Conservation (phyloP, 2,113 vertebrate species). For the Panthera tigris region DNA sequence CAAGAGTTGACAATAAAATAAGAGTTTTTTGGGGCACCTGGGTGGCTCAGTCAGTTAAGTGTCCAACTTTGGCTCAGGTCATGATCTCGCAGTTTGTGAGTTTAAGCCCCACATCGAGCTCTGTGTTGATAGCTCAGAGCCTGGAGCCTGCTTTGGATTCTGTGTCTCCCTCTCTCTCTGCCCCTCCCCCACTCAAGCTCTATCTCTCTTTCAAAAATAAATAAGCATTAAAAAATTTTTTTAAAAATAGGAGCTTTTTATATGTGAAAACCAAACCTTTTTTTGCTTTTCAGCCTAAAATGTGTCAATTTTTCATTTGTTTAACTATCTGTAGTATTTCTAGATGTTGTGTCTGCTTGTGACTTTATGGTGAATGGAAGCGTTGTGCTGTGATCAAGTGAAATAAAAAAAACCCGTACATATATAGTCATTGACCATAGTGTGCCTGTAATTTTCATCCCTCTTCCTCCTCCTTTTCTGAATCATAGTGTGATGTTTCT, state of each 20-base stretch:
- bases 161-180: too few relatives aligned
- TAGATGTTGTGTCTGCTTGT: constrained; percentile 27
- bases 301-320: background rate
- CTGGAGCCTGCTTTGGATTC: too few relatives aligned
- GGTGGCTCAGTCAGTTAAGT: too few relatives aligned
- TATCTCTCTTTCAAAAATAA: too few relatives aligned
- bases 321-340: background rate
- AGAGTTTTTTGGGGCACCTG: background rate
- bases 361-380: constrained; percentile 46
- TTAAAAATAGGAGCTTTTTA: background rate
- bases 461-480: background rate
- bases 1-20: background rate
- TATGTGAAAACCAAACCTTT: background rate
- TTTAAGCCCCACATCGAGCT: too few relatives aligned
- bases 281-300: constrained; percentile 20
- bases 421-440: background rate
- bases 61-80: too few relatives aligned
- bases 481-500: background rate
- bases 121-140: too few relatives aligned
- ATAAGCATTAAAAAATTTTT: too few relatives aligned
- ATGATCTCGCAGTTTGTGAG: too few relatives aligned
- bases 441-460: background rate
- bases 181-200: too few relatives aligned
- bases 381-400: constrained; percentile 26
- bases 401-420: background rate